Evolutionary conservation across 2,797 vertebrate species (phyloP).

Genomic region (Pelochelys cantorii): DNA sequence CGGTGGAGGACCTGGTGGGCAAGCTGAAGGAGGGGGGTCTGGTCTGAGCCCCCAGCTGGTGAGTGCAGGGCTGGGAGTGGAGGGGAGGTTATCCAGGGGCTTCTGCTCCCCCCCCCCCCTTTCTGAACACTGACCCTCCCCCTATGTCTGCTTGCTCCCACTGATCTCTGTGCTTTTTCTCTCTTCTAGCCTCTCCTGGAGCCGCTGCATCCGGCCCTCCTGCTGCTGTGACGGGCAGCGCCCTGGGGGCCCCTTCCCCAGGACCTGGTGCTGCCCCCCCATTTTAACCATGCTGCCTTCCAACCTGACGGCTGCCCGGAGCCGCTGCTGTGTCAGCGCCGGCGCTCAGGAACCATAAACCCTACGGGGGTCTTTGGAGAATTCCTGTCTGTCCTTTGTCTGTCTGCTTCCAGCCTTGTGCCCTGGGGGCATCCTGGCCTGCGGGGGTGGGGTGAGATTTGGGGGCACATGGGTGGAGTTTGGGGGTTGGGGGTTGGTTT

Average conservation of each 20-base stretch:
- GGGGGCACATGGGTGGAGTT: no score
- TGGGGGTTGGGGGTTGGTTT: no score
- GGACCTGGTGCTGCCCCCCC: background rate
- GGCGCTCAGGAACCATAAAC: background rate
- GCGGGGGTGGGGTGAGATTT: no score
- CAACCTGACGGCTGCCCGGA: background rate
- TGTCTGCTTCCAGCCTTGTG: no score
- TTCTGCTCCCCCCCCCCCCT: no score
- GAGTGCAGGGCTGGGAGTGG: background rate
- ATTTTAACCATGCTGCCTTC: background rate
- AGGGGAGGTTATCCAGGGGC: background rate
- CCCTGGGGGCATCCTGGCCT: no score
- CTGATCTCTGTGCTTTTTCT: background rate
- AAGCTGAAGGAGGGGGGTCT: constrained; percentile 87
- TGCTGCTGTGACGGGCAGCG: background rate
- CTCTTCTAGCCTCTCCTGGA: background rate
- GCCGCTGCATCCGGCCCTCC: background rate
- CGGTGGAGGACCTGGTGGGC: constrained; percentile 86
- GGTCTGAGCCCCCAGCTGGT: constrained; percentile 73
- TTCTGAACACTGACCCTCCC: background rate
- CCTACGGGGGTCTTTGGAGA: background rate
- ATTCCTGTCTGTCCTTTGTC: background rate
- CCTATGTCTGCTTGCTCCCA: background rate
- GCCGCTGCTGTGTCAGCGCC: background rate
- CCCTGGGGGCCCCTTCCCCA: background rate